Evolutionary conservation across 1,140 invertebrate genomes (phyloP).

Genomic region (Heterodera carotae): DNA sequence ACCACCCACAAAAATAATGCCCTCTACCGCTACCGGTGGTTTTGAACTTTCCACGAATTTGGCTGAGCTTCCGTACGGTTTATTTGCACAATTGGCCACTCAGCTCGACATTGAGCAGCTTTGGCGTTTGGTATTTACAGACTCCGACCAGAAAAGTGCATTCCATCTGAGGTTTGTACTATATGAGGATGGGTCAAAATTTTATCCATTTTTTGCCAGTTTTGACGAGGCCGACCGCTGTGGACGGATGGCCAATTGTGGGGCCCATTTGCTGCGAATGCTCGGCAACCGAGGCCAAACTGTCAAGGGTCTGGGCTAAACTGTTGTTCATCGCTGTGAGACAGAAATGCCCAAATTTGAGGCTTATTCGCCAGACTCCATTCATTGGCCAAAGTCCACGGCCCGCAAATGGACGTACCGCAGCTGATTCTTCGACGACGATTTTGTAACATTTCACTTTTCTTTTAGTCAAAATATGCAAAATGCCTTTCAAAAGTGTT

Average conservation of each 20-base stretch:
- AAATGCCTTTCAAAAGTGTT: no score
- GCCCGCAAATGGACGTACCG: conserved; percentile 52
- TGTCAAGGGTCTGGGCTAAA: conserved; percentile 40
- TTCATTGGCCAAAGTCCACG: conserved; percentile 48
- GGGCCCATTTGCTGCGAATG: conserved; percentile 49
- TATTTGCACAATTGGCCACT: conserved; percentile 44
- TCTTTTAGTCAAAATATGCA: conserved; percentile 23
- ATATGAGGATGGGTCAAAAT: no score
- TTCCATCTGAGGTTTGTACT: conserved; percentile 53
- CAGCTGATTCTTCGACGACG: conserved; percentile 59
- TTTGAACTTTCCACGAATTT: conserved; percentile 58
- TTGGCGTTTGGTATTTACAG: conserved; percentile 54
- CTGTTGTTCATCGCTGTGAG: conserved; percentile 36
- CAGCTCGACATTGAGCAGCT: conserved; percentile 45
- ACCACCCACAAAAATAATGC: no score
- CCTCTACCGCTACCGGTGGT: not conserved
- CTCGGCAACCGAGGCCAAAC: conserved; percentile 64
- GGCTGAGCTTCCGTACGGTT: conserved; percentile 51
- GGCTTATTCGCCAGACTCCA: conserved; percentile 38
- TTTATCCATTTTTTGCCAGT: conserved; percentile 38
- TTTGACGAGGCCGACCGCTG: conserved; percentile 50
- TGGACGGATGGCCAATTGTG: conserved; percentile 37
- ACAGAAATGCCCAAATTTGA: conserved; percentile 30
- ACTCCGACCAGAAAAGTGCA: conserved; percentile 35
- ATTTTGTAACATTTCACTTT: conserved; percentile 54